Conservation (phyloP, 2,797 vertebrate genomes). For the Microhierax caerulescens region DNA sequence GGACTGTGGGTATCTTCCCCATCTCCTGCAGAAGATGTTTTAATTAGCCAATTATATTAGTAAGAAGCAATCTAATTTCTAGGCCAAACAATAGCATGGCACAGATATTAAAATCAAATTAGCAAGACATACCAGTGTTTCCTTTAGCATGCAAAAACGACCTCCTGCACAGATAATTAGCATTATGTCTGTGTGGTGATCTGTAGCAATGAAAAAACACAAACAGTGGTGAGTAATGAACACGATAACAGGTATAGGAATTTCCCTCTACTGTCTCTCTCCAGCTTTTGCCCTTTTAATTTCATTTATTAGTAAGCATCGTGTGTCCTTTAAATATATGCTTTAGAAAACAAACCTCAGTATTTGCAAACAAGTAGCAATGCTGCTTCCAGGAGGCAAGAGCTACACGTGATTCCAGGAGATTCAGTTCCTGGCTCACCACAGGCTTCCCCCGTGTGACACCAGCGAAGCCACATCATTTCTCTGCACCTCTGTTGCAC, state of each 20-base stretch:
- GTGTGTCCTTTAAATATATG: neutral
- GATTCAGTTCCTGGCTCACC: neutral
- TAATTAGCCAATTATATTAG: slow-evolving; percentile 57
- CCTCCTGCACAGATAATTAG: slow-evolving; percentile 42
- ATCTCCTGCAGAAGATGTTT: slow-evolving; percentile 35
- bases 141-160: neutral
- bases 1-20: slow-evolving; percentile 26
- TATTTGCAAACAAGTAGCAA: neutral
- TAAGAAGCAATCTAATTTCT: slow-evolving; percentile 53
- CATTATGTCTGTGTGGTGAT: neutral
- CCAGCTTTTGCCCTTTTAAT: neutral
- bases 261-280: neutral
- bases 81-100: slow-evolving; percentile 42
- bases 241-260: neutral
- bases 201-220: neutral
- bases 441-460: accelerated
- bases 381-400: neutral
- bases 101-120: slow-evolving; percentile 52
- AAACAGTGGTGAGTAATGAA: neutral
- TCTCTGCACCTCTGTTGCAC: neutral
- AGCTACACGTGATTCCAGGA: accelerated
- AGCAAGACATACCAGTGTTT: slow-evolving; percentile 28
- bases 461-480: accelerated
- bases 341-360: neutral
- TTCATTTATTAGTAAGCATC: neutral